Conservation (phyloP, 2,113 vertebrate species). For the Theristicus caerulescens region DNA sequence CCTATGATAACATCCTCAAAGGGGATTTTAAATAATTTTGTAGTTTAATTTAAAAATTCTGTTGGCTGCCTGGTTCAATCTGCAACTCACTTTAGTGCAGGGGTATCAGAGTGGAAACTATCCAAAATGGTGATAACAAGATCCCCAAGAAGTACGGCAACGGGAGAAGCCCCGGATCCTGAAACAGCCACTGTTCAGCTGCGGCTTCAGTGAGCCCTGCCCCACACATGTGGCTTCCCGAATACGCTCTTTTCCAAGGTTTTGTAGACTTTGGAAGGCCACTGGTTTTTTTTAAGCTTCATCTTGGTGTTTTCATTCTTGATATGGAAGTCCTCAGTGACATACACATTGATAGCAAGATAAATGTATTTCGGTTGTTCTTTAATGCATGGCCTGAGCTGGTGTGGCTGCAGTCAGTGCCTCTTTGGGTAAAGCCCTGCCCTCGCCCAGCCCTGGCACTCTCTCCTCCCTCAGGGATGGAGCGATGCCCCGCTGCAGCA, state of each 20-base stretch:
- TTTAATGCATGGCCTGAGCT: fast-evolving
- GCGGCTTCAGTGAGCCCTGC: not conserved
- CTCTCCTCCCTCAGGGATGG: fast-evolving
- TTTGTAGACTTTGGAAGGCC: not conserved
- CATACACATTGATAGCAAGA: fast-evolving
- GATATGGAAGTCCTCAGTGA: not conserved
- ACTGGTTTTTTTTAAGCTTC: not conserved
- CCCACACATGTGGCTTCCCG: fast-evolving
- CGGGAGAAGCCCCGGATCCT: fast-evolving
- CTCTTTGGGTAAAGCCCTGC: not conserved
- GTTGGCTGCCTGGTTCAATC: not conserved
- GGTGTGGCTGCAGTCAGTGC: not conserved
- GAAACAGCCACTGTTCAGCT: not conserved
- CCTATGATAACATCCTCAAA: conserved; percentile 19
- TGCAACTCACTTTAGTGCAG: not conserved
- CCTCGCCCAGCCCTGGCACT: not conserved
- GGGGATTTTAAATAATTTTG: not conserved
- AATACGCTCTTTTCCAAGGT: not conserved
- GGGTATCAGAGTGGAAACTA: not conserved
- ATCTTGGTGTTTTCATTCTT: not conserved
- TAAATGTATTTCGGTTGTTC: fast-evolving
- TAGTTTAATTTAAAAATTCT: conserved; percentile 1
- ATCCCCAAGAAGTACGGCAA: fast-evolving
- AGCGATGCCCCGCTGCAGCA: fast-evolving
- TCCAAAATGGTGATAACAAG: not conserved